A percentile compares a stretch with the other conserved stretches of the same genome.
phyloP scores from a whole-genome alignment of 1,140 invertebrate species.

The Pseudomyrmex pallidus region DNA sequence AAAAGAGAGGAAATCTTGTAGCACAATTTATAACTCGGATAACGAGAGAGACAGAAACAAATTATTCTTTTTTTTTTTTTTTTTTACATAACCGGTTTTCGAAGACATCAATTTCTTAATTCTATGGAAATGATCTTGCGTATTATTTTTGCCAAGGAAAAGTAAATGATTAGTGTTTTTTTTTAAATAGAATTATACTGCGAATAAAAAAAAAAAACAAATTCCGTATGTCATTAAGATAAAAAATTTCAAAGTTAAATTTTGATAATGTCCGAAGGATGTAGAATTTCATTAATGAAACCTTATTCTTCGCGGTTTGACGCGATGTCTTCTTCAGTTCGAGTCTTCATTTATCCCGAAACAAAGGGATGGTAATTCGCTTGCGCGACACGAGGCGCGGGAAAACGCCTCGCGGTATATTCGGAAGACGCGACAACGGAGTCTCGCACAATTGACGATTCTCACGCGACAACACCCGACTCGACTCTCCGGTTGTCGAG shows the following conservation, averaged over 20 bases:
- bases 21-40: not conserved
- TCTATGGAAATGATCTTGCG: not conserved
- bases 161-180: too few species aligned
- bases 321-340: not conserved
- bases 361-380: not conserved
- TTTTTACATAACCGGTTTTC: not conserved
- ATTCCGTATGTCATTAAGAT: too few species aligned
- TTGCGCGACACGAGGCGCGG: not conserved
- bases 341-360: too few species aligned
- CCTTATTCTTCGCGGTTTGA: not conserved
- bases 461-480: constrained; percentile 28
- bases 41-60: not conserved
- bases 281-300: not conserved
- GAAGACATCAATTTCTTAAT: constrained; percentile 3
- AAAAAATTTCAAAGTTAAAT: not conserved
- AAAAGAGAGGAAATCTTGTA: not conserved
- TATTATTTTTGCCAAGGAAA: too few species aligned
- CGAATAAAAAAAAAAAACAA: too few species aligned
- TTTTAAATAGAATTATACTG: too few species aligned
- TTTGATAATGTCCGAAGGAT: not conserved
- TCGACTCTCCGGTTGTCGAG: constrained; percentile 66
- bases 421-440: constrained; percentile 7
- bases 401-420: not conserved
- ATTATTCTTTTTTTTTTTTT: not conserved
- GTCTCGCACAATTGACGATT: constrained; percentile 29